Evolutionary conservation across 1,140 invertebrate species (phyloP), one percentile per base, ranked within the genome.

Genomic region (Drosophila pandora): DNA sequence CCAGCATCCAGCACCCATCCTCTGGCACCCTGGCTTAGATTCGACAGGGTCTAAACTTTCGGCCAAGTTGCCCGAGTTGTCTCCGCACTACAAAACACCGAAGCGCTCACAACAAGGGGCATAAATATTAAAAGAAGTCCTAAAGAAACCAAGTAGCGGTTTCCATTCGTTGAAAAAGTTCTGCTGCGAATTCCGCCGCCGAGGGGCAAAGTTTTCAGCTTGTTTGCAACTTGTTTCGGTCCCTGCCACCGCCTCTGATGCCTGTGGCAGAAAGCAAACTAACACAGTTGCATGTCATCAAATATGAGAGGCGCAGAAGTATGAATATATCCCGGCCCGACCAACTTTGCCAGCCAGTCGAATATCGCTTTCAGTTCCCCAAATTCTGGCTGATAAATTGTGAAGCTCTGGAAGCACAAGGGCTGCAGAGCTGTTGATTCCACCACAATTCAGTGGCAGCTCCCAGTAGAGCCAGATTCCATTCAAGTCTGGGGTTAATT

Each of bases 211-310:
- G 79, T 75, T 76, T 84, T 73, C 25, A 32, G 76, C 72, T 80
- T 84, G 81, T 84, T 84, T 85, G 81, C 77, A 84, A 85, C 81
- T 84, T 84, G 81, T 85, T 85, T 85, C 47, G 64, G 56, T 62
- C 47, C 60, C 43, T 23, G 21, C 21, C 21, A 13, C 43, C 22
- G 41, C 41, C 41, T 7, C 43, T 17, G 43, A 5, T 2, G 13
- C 41, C 22, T 8, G 13, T 43, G 41, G 41, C 39, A 41, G 32
- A 10, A 23, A 25, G 55, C 56, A 47, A 54, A 60, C 58, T 48
- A 49, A 49, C 5, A 23, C 30, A 60, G 30, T 34, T 67, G 50
- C 41, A 56, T 73, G 70, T 72, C 70, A 62, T 72, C 70, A 73
- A 62, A 72, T 73, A 62, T 73, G 43, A 62, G 49, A 7, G 23